Conservation (phyloP, 2,797 vertebrate species). For the Poeciliopsis presidionis region DNA sequence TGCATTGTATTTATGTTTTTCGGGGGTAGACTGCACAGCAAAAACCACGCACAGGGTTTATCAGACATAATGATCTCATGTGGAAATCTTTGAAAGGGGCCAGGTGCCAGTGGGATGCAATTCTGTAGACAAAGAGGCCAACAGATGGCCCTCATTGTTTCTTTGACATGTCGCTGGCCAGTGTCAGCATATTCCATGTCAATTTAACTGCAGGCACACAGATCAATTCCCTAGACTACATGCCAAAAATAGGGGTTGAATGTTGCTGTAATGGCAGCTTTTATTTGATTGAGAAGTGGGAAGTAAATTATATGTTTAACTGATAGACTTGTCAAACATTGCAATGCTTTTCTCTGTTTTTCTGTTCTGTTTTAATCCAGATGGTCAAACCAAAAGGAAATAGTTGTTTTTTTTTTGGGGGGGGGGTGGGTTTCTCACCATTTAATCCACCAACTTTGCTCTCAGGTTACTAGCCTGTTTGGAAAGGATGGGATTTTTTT, state of each 20-base stretch:
- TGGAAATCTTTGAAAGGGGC: constrained; percentile 58
- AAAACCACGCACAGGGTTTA: constrained; percentile 24
- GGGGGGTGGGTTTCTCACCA: too few species aligned
- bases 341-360: constrained; percentile 42
- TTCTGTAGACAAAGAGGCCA: constrained; percentile 66
- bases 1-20: not conserved
- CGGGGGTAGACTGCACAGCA: not conserved
- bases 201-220: constrained; percentile 51
- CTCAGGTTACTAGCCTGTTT: constrained; percentile 64
- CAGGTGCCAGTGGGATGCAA: constrained; percentile 71
- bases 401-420: constrained; percentile 32
- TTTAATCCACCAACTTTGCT: constrained; percentile 47
- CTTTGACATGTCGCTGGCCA: constrained; percentile 61
- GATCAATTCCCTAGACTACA: constrained; percentile 35
- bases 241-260: constrained; percentile 63
- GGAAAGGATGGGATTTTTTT: constrained; percentile 46
- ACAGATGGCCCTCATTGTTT: constrained; percentile 79
- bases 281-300: constrained; percentile 69
- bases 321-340: constrained; percentile 38
- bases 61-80: constrained; percentile 43
- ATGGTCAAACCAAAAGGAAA: constrained; percentile 46
- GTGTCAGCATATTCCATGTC: constrained; percentile 76
- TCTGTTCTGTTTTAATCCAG: constrained; percentile 59
- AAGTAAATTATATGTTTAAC: constrained; percentile 67
- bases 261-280: constrained; percentile 38